A percentile compares a stretch with the other conserved stretches of the same genome.
Conservation (phyloP, 2,113 vertebrate genomes). For the Uropsilus gracilis region DNA sequence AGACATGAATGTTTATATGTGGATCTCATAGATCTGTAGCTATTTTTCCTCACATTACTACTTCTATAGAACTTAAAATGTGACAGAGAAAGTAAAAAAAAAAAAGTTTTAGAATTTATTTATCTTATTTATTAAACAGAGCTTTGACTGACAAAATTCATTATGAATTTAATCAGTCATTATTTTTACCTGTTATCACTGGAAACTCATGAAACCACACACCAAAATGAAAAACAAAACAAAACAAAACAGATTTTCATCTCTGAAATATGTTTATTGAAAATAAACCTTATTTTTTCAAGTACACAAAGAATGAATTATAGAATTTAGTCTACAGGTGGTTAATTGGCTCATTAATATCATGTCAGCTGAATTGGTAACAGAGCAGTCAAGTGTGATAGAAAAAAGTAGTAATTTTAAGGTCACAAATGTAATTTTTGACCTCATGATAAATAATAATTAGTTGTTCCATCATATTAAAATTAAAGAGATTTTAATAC, state of each 20-base stretch:
- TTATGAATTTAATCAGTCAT: not conserved
- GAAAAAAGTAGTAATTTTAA: not conserved
- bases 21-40: not conserved
- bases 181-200: not conserved
- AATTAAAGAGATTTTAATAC: not conserved
- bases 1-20: not conserved
- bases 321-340: not conserved
- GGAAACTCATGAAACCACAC: not conserved
- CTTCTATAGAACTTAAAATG: not conserved
- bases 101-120: not conserved
- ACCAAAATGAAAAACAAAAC: not conserved
- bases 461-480: not conserved
- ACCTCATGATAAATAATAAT: not conserved
- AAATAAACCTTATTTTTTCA: not conserved
- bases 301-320: not conserved
- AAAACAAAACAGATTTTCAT: not conserved
- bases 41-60: not conserved
- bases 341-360: not conserved
- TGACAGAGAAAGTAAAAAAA: not conserved
- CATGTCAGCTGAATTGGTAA: not conserved
- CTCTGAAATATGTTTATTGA: not conserved
- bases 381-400: not conserved
- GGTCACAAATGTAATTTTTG: not conserved
- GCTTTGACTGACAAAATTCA: not conserved
- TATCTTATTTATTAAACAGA: no score